Conservation (phyloP, 2,797 vertebrate species). For the Acanthurus tractus region DNA sequence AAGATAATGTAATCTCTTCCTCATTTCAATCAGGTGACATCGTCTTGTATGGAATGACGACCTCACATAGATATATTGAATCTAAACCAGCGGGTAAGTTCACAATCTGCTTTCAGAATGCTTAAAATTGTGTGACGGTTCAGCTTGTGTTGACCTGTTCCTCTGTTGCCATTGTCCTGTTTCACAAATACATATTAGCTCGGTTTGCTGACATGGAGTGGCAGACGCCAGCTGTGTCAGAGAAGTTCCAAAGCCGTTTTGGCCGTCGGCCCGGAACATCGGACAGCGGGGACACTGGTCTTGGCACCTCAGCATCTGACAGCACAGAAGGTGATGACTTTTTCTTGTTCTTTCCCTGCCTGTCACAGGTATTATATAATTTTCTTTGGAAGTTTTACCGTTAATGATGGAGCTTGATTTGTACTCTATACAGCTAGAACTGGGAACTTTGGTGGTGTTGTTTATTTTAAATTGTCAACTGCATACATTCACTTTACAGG, state of each 20-base stretch:
- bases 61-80: constrained; percentile 80
- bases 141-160: constrained; percentile 10
- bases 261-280: constrained; percentile 85
- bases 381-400: constrained; percentile 31
- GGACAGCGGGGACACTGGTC: constrained; percentile 87
- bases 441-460: neutral
- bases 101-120: constrained; percentile 4
- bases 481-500: neutral
- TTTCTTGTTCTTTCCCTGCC: constrained; percentile 42
- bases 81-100: constrained; percentile 79
- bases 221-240: constrained; percentile 90
- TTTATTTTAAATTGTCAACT: neutral
- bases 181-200: constrained; percentile 58
- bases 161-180: constrained; percentile 45
- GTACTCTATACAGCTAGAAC: neutral
- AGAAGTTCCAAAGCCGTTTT: constrained; percentile 88
- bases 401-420: neutral
- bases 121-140: constrained; percentile 1
- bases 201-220: constrained; percentile 88
- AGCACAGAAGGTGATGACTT: constrained; percentile 90
- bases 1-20: neutral
- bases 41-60: constrained; percentile 78
- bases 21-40: constrained; percentile 51
- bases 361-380: constrained; percentile 48
- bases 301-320: constrained; percentile 89